A percentile compares a stretch with the other conserved stretches of the same genome.
Evolutionary conservation across 2,888 invertebrate genomes (phyloP).

Genomic region (Sinopyrophorus schimmeli): DNA sequence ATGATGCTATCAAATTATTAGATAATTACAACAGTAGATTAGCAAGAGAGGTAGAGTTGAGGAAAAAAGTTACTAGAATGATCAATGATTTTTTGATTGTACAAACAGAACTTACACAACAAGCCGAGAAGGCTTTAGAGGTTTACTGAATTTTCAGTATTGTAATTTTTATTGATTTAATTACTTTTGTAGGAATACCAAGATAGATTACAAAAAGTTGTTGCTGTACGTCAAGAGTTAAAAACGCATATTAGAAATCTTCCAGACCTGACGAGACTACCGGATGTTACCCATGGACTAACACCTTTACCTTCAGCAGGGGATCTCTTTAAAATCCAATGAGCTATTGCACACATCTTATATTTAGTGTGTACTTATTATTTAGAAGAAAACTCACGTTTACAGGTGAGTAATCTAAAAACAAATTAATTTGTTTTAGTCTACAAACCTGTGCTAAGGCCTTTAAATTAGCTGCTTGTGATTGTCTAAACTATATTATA

Average conservation of each 20-base stretch:
- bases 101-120: slow-evolving; percentile 82
- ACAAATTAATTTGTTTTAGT: too few relatives aligned
- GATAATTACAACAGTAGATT: slow-evolving; percentile 89
- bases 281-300: slow-evolving; percentile 89
- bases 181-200: slow-evolving; percentile 82
- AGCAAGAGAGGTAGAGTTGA: slow-evolving; percentile 85
- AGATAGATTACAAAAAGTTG: slow-evolving; percentile 84
- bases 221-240: slow-evolving; percentile 83
- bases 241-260: slow-evolving; percentile 91
- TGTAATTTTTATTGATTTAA: slow-evolving; percentile 3
- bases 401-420: too few relatives aligned
- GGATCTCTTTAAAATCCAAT: slow-evolving; percentile 85
- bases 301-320: slow-evolving; percentile 95
- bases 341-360: too few relatives aligned
- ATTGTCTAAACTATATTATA: too few relatives aligned
- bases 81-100: slow-evolving; percentile 84
- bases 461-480: too few relatives aligned
- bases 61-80: slow-evolving; percentile 84
- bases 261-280: slow-evolving; percentile 89
- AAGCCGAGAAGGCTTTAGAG: slow-evolving; percentile 86
- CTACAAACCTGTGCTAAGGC: too few relatives aligned
- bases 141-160: slow-evolving; percentile 55
- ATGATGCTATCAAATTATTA: slow-evolving; percentile 83
- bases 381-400: too few relatives aligned
- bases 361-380: too few relatives aligned